These are phyloP conservation scores for Andrena flavipes DNA, from an alignment of 2,888 invertebrate species.

Conservation along the genomic window DNA sequence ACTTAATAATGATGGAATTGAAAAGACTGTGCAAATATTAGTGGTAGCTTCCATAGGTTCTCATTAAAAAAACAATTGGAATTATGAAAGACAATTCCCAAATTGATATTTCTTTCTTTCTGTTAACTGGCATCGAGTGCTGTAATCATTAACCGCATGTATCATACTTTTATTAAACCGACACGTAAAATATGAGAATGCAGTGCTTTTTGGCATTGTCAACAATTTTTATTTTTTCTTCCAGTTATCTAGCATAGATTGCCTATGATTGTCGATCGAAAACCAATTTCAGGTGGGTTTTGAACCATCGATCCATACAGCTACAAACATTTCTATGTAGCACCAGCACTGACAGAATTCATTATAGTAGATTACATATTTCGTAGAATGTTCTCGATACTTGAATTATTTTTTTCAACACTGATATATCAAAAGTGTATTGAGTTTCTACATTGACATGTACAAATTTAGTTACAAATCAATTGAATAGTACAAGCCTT, in stretches of 20 bases:
- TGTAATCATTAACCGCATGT: neutral
- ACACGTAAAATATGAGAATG: neutral
- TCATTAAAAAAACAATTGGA: conserved; percentile 22
- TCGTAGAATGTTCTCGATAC: neutral
- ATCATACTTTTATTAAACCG: conserved; percentile 1
- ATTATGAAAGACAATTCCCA: neutral
- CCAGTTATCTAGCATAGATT: neutral
- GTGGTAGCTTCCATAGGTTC: conserved; percentile 26
- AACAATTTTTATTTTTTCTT: neutral
- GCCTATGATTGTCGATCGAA: neutral
- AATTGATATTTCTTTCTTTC: too few relatives aligned
- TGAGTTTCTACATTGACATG: neutral
- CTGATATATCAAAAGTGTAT: neutral
- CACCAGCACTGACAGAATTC: neutral
- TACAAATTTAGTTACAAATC: neutral
- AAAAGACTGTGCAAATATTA: conserved; percentile 51
- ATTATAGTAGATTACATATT: conserved; percentile 4
- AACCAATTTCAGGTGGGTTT: neutral
- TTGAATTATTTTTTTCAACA: neutral
- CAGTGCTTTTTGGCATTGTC: neutral
- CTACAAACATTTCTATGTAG: neutral
- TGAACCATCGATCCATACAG: neutral
- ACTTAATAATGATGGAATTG: conserved; percentile 38
- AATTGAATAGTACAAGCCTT: neutral
- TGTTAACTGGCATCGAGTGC: neutral